These are phyloP conservation scores for Tinamus major DNA, from an alignment of 2,797 vertebrate species.

Conservation along the genomic window DNA sequence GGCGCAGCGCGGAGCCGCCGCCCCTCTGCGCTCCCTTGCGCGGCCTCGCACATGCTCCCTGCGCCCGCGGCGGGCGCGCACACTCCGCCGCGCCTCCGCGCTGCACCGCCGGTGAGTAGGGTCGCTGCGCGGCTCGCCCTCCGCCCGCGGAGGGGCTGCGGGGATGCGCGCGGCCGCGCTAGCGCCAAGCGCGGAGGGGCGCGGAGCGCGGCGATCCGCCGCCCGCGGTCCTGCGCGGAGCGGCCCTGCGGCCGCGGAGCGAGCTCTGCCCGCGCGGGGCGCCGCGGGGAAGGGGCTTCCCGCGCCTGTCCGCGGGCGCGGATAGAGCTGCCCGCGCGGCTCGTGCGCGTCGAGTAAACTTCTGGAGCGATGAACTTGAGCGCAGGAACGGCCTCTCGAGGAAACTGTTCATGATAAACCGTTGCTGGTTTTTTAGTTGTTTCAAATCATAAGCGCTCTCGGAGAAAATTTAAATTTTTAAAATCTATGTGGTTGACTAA, in stretches of 20 bases:
- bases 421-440: slow-evolving; percentile 33
- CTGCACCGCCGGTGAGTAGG: slow-evolving; percentile 25
- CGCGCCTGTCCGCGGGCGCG: too few species aligned
- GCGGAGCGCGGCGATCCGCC: neutral
- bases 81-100: slow-evolving; percentile 20
- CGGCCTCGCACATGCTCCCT: slow-evolving; percentile 69
- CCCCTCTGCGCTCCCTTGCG: slow-evolving; percentile 25
- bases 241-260: neutral
- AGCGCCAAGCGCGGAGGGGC: neutral
- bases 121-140: neutral
- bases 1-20: slow-evolving; percentile 49
- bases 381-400: slow-evolving; percentile 44
- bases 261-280: too few species aligned
- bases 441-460: slow-evolving; percentile 38
- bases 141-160: neutral
- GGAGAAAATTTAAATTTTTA: slow-evolving; percentile 15
- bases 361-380: slow-evolving; percentile 57
- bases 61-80: slow-evolving; percentile 53
- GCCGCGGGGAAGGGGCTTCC: too few species aligned
- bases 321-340: too few species aligned
- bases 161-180: neutral
- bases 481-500: neutral
- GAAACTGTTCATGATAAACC: slow-evolving; percentile 48
- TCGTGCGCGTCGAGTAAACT: slow-evolving; percentile 15
- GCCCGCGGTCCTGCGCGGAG: neutral